phyloP scores from a whole-genome alignment of 1,140 invertebrate genomes.

The Stenopsyche tienmushanensis region DNA sequence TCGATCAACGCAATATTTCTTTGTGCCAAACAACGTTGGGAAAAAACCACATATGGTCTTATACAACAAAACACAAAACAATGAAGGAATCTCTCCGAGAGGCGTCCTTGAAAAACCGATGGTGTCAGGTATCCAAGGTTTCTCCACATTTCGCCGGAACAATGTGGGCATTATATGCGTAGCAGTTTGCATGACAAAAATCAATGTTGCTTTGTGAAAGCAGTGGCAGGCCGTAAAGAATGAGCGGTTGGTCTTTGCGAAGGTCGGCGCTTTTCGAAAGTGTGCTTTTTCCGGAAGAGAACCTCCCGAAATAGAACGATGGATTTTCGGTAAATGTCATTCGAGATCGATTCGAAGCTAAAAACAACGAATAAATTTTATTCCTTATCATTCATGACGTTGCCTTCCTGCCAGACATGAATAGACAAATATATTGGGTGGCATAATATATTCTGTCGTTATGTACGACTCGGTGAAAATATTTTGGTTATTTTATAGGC shows the following conservation, averaged over 20 bases:
- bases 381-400: too few relatives aligned
- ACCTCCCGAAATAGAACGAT: not conserved
- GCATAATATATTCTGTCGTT: too few relatives aligned
- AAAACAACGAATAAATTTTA: too few relatives aligned
- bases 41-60: too few relatives aligned
- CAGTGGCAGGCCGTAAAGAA: slow-evolving; percentile 1
- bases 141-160: not conserved
- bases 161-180: not conserved
- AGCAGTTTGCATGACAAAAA: slow-evolving; percentile 8
- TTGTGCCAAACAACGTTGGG: too few relatives aligned
- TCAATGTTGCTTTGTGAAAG: slow-evolving; percentile 7
- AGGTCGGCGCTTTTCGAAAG: too few relatives aligned
- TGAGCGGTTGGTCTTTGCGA: not conserved
- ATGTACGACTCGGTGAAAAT: too few relatives aligned
- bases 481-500: too few relatives aligned
- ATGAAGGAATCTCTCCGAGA: too few relatives aligned
- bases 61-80: too few relatives aligned
- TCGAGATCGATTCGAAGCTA: not conserved
- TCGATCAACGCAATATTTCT: too few relatives aligned
- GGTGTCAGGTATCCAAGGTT: slow-evolving; percentile 21
- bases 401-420: not conserved
- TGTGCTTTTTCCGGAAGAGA: not conserved
- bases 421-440: too few relatives aligned
- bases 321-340: not conserved
- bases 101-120: slow-evolving; percentile 13